phyloP scores from a whole-genome alignment of 2,113 vertebrate species.

The Tautogolabrus adspersus region DNA sequence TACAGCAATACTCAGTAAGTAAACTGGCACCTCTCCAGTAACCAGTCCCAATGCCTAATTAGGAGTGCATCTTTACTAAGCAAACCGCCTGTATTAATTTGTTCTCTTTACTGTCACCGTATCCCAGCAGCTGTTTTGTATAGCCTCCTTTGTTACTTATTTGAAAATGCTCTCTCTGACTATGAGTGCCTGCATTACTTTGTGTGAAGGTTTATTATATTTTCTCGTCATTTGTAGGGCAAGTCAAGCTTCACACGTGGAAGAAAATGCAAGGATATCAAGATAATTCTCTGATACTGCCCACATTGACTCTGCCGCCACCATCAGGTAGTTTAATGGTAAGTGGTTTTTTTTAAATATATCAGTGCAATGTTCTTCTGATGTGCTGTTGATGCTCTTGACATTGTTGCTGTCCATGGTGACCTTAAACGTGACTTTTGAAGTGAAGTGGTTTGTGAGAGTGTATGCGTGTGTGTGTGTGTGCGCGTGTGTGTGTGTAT shows the following conservation, averaged over 20 bases:
- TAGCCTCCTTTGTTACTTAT: background rate
- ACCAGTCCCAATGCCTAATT: too few relatives aligned
- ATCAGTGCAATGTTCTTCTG: background rate
- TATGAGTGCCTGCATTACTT: background rate
- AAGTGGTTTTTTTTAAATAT: background rate
- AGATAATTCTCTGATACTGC: background rate
- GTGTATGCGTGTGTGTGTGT: too few relatives aligned
- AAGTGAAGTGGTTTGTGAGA: background rate
- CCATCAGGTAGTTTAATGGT: background rate
- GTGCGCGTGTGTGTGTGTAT: too few relatives aligned
- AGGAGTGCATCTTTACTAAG: too few relatives aligned
- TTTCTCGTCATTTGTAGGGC: background rate
- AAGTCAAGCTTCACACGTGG: background rate
- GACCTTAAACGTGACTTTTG: background rate
- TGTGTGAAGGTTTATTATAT: background rate
- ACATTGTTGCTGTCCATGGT: background rate
- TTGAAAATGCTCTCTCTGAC: background rate
- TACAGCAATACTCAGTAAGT: too few relatives aligned
- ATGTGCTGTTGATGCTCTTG: background rate
- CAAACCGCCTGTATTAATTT: too few relatives aligned
- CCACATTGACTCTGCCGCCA: background rate
- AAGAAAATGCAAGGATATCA: conserved; percentile 7
- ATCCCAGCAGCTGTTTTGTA: background rate
- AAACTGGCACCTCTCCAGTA: too few relatives aligned
- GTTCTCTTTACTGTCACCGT: background rate